Conservation (phyloP, 2,888 invertebrate genomes). For the Caenorhabditis sp. region DNA sequence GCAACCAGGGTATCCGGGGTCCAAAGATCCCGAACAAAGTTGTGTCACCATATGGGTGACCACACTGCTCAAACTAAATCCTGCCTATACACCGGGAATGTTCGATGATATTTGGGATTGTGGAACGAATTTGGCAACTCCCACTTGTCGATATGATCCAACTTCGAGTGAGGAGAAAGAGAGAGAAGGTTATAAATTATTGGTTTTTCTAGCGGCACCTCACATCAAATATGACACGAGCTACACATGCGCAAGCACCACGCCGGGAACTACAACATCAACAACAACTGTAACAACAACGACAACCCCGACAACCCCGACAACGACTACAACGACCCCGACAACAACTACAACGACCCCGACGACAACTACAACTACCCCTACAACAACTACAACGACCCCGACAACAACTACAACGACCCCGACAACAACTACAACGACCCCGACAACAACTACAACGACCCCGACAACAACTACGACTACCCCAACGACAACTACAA, state of each 20-base stretch:
- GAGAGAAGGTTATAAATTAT: not conserved
- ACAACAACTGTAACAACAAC: slow-evolving; percentile 16
- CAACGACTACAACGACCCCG: slow-evolving; percentile 18
- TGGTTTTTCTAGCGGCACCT: slow-evolving; percentile 21
- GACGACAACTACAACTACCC: not conserved
- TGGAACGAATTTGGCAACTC: slow-evolving; percentile 52
- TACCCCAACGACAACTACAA: not conserved
- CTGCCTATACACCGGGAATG: slow-evolving; percentile 43
- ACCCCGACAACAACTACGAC: too few relatives aligned
- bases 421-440: slow-evolving; percentile 15
- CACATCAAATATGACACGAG: slow-evolving; percentile 48
- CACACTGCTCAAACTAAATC: slow-evolving; percentile 1
- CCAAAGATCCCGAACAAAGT: slow-evolving; percentile 44
- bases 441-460: slow-evolving; percentile 6
- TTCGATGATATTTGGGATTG: slow-evolving; percentile 62
- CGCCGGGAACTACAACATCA: slow-evolving; percentile 1
- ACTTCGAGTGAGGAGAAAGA: slow-evolving; percentile 17
- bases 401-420: slow-evolving; percentile 16
- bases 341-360: slow-evolving; percentile 22
- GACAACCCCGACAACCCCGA: slow-evolving; percentile 14
- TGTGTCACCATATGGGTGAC: slow-evolving; percentile 56
- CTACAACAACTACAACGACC: slow-evolving; percentile 3
- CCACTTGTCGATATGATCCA: slow-evolving; percentile 55
- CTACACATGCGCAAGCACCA: slow-evolving; percentile 33
- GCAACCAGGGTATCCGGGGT: slow-evolving; percentile 53